Conservation (phyloP, 2,888 invertebrate species). For the Kuschelorhynchus macadamiae region DNA sequence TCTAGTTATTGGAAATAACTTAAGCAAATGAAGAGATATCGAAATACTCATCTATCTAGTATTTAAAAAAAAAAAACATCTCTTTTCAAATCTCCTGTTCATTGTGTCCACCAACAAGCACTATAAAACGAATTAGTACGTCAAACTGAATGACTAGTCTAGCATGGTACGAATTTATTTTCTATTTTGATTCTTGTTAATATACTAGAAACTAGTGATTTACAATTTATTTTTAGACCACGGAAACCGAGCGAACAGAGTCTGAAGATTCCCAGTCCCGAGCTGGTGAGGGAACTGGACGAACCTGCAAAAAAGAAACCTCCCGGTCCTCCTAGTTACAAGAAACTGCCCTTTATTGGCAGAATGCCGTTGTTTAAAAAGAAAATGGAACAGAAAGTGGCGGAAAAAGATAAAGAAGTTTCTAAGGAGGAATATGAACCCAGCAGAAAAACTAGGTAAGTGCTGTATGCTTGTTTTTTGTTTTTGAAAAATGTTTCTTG, state of each 20-base stretch:
- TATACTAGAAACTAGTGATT: too few species aligned
- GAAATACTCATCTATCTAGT: too few species aligned
- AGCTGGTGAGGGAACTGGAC: constrained; percentile 34
- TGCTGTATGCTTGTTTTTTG: background rate
- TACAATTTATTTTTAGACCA: constrained; percentile 10
- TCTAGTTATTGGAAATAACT: too few species aligned
- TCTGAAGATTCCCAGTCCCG: constrained; percentile 42
- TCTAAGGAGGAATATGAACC: constrained; percentile 69
- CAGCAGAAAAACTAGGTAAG: constrained; percentile 60
- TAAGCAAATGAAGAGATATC: too few species aligned
- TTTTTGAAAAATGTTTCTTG: too few species aligned
- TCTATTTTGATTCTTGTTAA: too few species aligned
- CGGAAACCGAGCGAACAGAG: constrained; percentile 25
- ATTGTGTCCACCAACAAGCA: too few species aligned
- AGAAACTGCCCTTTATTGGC: constrained; percentile 88
- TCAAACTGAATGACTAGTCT: too few species aligned
- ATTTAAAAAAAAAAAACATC: too few species aligned
- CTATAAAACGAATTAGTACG: too few species aligned
- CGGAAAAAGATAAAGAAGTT: constrained; percentile 69
- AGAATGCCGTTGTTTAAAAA: constrained; percentile 86
- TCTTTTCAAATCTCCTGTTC: too few species aligned
- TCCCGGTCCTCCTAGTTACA: constrained; percentile 70
- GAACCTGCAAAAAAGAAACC: constrained; percentile 60
- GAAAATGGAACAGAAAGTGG: constrained; percentile 65
- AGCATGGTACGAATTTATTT: too few species aligned